Conservation (phyloP, 2,888 invertebrate species). For the Noctua pronuba region DNA sequence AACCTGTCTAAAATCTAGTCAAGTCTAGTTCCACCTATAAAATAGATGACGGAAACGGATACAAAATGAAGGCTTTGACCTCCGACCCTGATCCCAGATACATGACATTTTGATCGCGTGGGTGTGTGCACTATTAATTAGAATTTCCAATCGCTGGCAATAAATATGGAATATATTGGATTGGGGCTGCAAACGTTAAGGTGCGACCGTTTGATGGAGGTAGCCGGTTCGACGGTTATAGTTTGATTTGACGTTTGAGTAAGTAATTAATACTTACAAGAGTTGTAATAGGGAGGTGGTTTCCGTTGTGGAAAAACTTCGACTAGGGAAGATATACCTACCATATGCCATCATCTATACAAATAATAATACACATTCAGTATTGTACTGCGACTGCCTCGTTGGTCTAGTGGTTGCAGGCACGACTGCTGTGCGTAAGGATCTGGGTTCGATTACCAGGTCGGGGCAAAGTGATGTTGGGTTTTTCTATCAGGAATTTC, state of each 20-base stretch:
- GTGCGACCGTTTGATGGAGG: conserved; percentile 18
- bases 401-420: no score
- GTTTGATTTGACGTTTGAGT: conserved; percentile 5
- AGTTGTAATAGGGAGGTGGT: neutral
- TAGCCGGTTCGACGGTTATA: neutral
- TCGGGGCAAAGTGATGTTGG: no score
- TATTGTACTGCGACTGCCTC: no score
- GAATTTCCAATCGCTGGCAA: conserved; percentile 20
- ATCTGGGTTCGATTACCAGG: no score
- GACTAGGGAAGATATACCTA: neutral
- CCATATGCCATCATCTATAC: neutral
- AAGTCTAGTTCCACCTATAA: conserved; percentile 1
- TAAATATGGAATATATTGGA: conserved; percentile 32
- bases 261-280: neutral
- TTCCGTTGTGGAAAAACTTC: neutral
- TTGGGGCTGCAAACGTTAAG: conserved; percentile 9
- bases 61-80: conserved; percentile 52
- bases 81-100: conserved; percentile 52
- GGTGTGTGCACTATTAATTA: conserved; percentile 24
- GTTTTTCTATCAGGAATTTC: no score
- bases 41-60: conserved; percentile 37
- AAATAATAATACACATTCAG: neutral
- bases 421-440: no score
- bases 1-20: conserved; percentile 4
- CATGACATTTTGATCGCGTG: conserved; percentile 46